phyloP scores from a whole-genome alignment of 2,113 vertebrate genomes.

The Meleagris gallopavo region DNA sequence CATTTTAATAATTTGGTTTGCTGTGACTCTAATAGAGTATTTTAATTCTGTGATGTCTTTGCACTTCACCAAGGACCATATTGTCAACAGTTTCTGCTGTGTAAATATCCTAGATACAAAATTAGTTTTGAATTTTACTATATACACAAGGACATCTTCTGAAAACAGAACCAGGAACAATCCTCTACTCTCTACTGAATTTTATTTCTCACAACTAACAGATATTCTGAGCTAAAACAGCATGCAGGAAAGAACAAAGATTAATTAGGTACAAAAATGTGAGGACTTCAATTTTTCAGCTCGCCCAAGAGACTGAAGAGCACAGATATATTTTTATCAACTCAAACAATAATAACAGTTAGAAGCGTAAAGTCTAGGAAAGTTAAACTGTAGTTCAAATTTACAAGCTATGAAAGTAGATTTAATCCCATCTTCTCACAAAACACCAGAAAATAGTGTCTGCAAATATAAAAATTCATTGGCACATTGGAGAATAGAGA shows the following conservation, averaged over 20 bases:
- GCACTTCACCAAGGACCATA: constrained; percentile 9
- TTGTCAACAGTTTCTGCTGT: neutral
- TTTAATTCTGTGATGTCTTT: constrained; percentile 14
- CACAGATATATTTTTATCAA: neutral
- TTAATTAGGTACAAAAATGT: neutral
- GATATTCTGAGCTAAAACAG: neutral
- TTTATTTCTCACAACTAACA: constrained; percentile 20
- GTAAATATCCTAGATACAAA: neutral
- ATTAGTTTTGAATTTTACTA: constrained; percentile 30
- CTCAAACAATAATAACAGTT: neutral
- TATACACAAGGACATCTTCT: neutral
- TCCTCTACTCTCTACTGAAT: neutral
- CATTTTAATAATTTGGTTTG: constrained; percentile 32
- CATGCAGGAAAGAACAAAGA: neutral
- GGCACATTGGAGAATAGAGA: neutral
- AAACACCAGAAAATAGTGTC: neutral
- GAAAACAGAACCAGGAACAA: neutral
- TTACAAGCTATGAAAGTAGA: neutral
- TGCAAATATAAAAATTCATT: neutral
- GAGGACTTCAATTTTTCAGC: neutral
- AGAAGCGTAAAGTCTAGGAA: neutral
- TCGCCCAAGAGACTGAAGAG: neutral
- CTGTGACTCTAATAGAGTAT: constrained; percentile 14
- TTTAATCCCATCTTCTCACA: neutral
- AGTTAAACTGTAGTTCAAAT: neutral